phyloP scores from a whole-genome alignment of 2,888 invertebrate species.

The Uropetala carovei region DNA sequence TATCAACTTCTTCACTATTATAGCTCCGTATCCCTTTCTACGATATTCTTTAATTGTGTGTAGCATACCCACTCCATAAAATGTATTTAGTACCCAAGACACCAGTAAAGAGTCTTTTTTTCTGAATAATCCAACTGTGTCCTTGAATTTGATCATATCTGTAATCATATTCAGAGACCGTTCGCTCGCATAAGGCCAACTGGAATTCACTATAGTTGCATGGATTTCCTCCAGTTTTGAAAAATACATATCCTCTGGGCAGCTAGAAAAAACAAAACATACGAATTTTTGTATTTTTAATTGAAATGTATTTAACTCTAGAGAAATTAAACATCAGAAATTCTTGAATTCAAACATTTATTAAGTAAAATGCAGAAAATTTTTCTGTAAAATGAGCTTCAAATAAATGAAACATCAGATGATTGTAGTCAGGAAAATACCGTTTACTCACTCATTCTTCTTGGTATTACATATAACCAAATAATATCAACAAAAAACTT shows the following conservation, averaged over 20 bases:
- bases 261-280: neutral
- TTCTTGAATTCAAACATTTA: no score
- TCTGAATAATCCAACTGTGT: slow-evolving; percentile 40
- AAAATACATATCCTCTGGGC: slow-evolving; percentile 54
- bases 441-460: no score
- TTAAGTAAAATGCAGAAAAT: no score
- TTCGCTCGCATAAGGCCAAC: neutral
- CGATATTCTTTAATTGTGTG: slow-evolving; percentile 23
- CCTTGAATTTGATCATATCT: neutral
- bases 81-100: slow-evolving; percentile 46
- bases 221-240: slow-evolving; percentile 29
- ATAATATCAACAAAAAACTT: no score
- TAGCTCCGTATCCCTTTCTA: slow-evolving; percentile 31
- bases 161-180: neutral
- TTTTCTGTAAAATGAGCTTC: no score
- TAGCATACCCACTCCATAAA: slow-evolving; percentile 53
- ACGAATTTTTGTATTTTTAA: no score
- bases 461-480: no score
- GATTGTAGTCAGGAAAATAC: no score
- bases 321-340: no score
- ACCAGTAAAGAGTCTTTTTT: slow-evolving; percentile 43
- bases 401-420: no score
- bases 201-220: neutral
- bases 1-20: neutral
- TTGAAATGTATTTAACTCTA: no score